Percentiles rank a stretch among this genome's conserved stretches.
phyloP scores from a whole-genome alignment of 2,113 vertebrate species.

The Lethenteron reissneri region DNA sequence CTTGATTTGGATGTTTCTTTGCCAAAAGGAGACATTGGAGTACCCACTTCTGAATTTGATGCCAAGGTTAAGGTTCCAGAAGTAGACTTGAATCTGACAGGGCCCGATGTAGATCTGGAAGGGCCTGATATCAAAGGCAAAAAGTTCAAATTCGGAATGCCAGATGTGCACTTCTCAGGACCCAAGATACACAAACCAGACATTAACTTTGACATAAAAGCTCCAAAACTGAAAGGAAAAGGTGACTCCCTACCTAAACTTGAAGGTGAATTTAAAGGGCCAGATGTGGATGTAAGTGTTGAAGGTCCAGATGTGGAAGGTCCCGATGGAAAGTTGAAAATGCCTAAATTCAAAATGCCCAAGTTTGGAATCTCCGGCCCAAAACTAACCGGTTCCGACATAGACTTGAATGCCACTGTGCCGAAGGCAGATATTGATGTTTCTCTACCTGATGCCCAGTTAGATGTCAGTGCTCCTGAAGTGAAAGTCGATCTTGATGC shows the following conservation, averaged over 20 bases:
- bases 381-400: slow-evolving; percentile 13
- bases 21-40: background rate
- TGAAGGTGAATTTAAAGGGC: slow-evolving; percentile 6
- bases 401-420: background rate
- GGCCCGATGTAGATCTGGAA: background rate
- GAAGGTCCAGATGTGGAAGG: slow-evolving; percentile 10
- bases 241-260: background rate
- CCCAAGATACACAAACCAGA: slow-evolving; percentile 11
- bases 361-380: slow-evolving; percentile 21
- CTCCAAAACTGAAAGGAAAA: slow-evolving; percentile 1
- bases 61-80: background rate
- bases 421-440: background rate
- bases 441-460: background rate
- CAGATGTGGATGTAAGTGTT: slow-evolving; percentile 10
- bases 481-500: slow-evolving; percentile 11
- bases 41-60: background rate
- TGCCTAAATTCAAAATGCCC: slow-evolving; percentile 24
- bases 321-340: slow-evolving; percentile 17
- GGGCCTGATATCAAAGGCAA: slow-evolving; percentile 14
- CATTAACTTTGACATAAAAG: slow-evolving; percentile 2
- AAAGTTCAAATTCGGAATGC: slow-evolving; percentile 8
- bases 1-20: background rate
- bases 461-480: slow-evolving; percentile 12
- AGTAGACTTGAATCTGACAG: slow-evolving; percentile 8
- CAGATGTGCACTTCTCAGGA: slow-evolving; percentile 11